These are phyloP conservation scores for Oryzias javanicus DNA, from an alignment of 2,113 vertebrate species.

Conservation along the genomic window DNA sequence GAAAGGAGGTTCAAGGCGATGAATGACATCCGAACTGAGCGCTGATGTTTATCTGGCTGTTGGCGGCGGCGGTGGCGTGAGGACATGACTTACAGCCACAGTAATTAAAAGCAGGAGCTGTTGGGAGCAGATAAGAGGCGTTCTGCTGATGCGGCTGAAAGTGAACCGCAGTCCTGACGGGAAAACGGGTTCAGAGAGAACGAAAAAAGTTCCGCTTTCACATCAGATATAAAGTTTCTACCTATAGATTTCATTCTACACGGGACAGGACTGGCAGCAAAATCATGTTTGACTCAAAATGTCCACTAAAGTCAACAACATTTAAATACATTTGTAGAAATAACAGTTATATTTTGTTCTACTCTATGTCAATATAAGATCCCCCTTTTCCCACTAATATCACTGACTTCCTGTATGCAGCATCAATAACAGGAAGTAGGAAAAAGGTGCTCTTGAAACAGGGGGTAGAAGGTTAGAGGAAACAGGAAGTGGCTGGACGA, in stretches of 20 bases:
- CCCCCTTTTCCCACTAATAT: constrained; percentile 48
- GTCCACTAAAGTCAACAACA: no score
- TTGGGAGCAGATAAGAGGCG: constrained; percentile 17
- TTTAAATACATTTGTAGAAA: no score
- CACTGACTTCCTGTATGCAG: constrained; percentile 59
- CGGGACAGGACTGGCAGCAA: no score
- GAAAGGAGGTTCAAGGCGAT: neutral
- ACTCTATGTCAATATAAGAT: constrained; percentile 28
- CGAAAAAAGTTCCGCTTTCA: no score
- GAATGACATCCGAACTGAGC: neutral
- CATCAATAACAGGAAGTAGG: constrained; percentile 78
- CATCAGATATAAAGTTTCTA: no score
- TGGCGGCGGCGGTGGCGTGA: neutral
- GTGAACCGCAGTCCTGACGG: constrained; percentile 17
- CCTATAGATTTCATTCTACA: no score
- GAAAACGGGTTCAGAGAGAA: neutral
- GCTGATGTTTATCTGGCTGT: neutral
- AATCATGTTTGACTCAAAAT: no score
- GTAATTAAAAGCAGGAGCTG: constrained; percentile 17
- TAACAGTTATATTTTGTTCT: no score
- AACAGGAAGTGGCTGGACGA: constrained; percentile 58
- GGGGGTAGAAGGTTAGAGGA: constrained; percentile 69
- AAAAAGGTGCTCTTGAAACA: constrained; percentile 69
- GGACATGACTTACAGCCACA: constrained; percentile 15
- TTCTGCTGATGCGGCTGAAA: constrained; percentile 34